Evolutionary conservation across 2,797 vertebrate genomes (phyloP), one percentile per base, ranked within the genome.

Genomic region (Platyrinchus mystaceus): DNA sequence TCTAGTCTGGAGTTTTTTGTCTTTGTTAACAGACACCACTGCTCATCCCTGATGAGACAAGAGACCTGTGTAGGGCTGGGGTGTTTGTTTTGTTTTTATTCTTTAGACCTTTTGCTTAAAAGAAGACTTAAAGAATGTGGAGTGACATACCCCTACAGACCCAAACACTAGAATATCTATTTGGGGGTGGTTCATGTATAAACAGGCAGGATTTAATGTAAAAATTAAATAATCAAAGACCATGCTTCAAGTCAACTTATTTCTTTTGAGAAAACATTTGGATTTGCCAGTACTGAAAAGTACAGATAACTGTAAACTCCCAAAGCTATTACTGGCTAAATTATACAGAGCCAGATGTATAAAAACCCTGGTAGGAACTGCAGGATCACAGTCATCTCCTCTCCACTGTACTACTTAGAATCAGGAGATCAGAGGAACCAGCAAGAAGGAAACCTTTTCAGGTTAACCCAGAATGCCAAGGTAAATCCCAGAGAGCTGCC

Each of bases 291-390:
- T 56, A 77, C n/a, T 67, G 46, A 68, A 85, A 94, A 95, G 63
- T 93, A 94, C 41, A 91, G 81, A 64, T 55, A 90, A 94, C 21
- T 77, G 50, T 60, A 86, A 73, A 89, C 52, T 84, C 89, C 92
- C 94, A 66, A 50, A 76, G 44, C 73, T 90, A 90, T 79, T 89
- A 94, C 66, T 32, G 67, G 27, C 82, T 94, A 94, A 90, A 94
- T 94, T 92, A 84, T 37, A 89, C 9, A 89, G 71, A 67, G 23
- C 7, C 43, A 59, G 74, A 91, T 34, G 44, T 46, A 88, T 30
- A 87, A 92, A 87, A 92, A 36, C 28, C 10, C 27, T 69, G 28
- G 44, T 53, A 85, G 75, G 84, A 95, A 68, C 63, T 70, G 52
- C 60, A 73, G 60, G 86, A 94, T 84, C 60, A 80, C 2, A 82